These are phyloP conservation scores for Columba janthina DNA, from an alignment of 2,113 vertebrate genomes.

Conservation along the genomic window DNA sequence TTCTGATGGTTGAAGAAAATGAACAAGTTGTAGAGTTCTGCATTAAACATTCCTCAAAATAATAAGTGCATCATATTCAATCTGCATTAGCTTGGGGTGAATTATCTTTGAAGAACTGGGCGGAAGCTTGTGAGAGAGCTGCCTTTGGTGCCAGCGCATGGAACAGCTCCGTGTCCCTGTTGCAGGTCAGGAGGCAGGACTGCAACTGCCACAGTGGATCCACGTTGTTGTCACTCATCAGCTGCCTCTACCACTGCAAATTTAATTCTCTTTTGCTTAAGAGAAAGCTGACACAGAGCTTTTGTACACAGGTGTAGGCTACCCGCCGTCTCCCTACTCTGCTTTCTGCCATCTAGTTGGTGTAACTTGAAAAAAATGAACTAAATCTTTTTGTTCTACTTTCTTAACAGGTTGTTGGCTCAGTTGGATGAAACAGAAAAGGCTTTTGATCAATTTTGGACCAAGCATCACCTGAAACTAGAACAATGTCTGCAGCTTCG, in stretches of 20 bases:
- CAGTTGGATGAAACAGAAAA: constrained; percentile 94
- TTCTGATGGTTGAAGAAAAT: neutral
- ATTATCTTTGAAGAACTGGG: neutral
- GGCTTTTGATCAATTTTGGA: constrained; percentile 92
- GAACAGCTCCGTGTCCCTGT: neutral
- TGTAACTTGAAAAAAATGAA: neutral
- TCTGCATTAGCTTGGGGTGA: neutral
- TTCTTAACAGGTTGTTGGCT: constrained; percentile 83
- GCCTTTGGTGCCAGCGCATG: neutral
- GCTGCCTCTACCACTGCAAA: neutral
- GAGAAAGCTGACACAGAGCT: neutral
- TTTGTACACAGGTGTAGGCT: neutral
- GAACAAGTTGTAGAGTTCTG: neutral
- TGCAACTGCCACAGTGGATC: neutral
- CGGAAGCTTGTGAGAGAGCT: neutral
- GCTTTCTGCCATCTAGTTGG: neutral
- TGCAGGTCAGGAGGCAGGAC: neutral
- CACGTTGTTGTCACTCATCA: neutral
- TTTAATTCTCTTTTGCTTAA: neutral
- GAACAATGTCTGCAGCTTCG: constrained; percentile 93
- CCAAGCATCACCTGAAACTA: constrained; percentile 88
- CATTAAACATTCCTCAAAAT: neutral
- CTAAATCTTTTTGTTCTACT: neutral
- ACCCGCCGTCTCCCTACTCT: neutral
- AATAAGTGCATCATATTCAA: neutral